Base-by-base conservation (phyloP, 1,140 invertebrate species). In the Drosophila elegans region DNA sequence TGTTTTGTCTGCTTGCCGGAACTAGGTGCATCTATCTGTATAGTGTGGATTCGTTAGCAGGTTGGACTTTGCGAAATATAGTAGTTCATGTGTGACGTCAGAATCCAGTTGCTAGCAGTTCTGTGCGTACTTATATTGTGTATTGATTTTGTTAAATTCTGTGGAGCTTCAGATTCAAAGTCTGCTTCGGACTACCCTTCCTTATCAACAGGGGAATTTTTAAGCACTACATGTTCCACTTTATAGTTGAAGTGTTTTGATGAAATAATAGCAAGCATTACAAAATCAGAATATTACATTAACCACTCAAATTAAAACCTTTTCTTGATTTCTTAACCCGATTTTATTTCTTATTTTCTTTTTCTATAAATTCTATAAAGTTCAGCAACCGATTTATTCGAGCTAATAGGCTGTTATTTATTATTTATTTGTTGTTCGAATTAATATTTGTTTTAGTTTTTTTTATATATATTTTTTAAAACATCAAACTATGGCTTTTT, bases 21-120 rank as follows among this genome's bases (percentile, higher is more conserved):
- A 42, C 41, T 61, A 51, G 44, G 44, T 32, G 10, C 53, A 42
- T 46, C 36, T 21, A 66, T 66, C 41, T 46, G 34, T 53, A 48
- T 44, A 60, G 34, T 44, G 42, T 48, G 25, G 63, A 62, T 48
- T 51, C 57, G 51, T 74, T 51, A 25, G 13, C 34, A 41, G 38
- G 13, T 10, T 74, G 71, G 71, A 74, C 71, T 74, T 74, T 74
- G 71, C n/a, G 12, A 41, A 56, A 52, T 74, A 72, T 51, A 39
- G 53, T 44, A 63, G 49, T 42, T 29, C 59, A 74, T 38, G 10
- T 74, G 59, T 64, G 59, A 74, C 72, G 71, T 74, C 71, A 62
- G 29, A 53, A 38, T 64, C 71, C 51, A 74, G 51, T 63, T 55
- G 16, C 0, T 34, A 56, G 51, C 71, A 51, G 71, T 51, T 74